Evolutionary conservation across 2,797 vertebrate genomes (phyloP).

Genomic region (Poecile montanus): DNA sequence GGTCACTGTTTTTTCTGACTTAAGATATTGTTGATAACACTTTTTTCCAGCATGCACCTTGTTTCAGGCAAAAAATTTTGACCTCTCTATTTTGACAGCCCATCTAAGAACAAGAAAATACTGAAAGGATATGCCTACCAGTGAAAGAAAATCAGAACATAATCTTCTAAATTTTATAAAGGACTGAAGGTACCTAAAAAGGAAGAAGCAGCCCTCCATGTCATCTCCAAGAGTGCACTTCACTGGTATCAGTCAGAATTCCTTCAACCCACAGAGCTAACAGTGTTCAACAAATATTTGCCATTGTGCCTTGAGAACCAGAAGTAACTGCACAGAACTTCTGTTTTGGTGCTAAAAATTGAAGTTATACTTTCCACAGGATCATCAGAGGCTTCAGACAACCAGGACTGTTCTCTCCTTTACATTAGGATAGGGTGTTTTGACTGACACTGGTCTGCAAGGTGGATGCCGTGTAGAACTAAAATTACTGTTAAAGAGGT

Average conservation of each 20-base stretch:
- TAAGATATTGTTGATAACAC: neutral
- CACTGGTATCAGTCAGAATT: neutral
- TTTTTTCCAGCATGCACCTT: neutral
- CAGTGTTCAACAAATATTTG: neutral
- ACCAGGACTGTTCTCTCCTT: neutral
- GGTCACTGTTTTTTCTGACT: neutral
- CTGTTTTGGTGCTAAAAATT: neutral
- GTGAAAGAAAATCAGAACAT: neutral
- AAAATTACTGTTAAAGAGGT: fast-evolving
- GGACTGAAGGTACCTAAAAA: neutral
- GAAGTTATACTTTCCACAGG: neutral
- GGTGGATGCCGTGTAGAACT: neutral
- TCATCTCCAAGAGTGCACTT: neutral
- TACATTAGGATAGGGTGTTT: neutral
- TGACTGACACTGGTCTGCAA: neutral
- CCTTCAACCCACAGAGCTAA: neutral
- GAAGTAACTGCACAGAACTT: neutral
- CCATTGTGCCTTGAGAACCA: fast-evolving
- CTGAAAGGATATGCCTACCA: neutral
- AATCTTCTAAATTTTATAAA: neutral
- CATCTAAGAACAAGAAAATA: neutral
- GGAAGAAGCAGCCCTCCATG: neutral
- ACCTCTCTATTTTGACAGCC: neutral
- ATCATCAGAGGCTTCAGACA: neutral
- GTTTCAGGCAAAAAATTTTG: neutral